These are phyloP conservation scores for Eugnorisma glareosa DNA, from an alignment of 2,888 invertebrate genomes.

Conservation along the genomic window DNA sequence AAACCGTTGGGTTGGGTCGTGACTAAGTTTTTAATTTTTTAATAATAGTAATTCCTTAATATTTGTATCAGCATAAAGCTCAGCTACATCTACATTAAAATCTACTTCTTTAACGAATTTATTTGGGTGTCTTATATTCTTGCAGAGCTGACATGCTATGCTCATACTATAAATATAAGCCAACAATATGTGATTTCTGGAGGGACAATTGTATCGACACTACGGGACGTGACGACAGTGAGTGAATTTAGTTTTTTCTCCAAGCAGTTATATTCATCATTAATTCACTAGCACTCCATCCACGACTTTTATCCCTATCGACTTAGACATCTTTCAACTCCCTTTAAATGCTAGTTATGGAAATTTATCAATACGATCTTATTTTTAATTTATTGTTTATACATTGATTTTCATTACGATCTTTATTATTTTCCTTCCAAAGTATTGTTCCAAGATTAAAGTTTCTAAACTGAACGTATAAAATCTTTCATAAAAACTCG, in stretches of 20 bases:
- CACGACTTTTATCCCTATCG: neutral
- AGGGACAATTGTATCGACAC: conserved; percentile 27
- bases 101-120: neutral
- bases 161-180: accelerated
- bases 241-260: conserved; percentile 27
- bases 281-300: neutral
- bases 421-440: neutral
- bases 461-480: neutral
- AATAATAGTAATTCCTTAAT: neutral
- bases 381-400: neutral
- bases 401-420: neutral
- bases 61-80: neutral
- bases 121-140: conserved; percentile 6
- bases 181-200: conserved; percentile 35
- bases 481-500: neutral
- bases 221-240: conserved; percentile 8
- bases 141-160: conserved; percentile 44
- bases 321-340: neutral
- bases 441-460: neutral
- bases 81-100: neutral
- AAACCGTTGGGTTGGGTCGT: neutral
- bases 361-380: neutral
- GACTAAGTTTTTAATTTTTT: neutral
- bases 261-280: neutral
- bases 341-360: neutral